Percentiles rank a stretch among this genome's conserved stretches.
Conservation (phyloP, 2,888 invertebrate genomes). For the Sinopyrophorus schimmeli region DNA sequence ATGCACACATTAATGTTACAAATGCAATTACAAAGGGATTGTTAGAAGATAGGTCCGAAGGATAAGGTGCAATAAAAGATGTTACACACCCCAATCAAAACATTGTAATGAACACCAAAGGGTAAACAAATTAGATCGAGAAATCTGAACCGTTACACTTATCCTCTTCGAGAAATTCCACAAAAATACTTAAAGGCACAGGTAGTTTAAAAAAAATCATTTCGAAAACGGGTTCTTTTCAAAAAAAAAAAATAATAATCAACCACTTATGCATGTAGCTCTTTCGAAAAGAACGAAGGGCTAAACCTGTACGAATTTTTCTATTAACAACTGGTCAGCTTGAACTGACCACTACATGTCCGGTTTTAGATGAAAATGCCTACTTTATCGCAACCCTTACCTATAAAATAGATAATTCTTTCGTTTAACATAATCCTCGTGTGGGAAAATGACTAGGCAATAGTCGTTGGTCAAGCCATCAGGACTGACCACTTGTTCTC, state of each 20-base stretch:
- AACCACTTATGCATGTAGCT: slow-evolving; percentile 32
- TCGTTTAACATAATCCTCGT: slow-evolving; percentile 34
- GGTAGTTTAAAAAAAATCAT: slow-evolving; percentile 16
- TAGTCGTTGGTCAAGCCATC: slow-evolving; percentile 30
- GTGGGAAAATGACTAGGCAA: slow-evolving; percentile 32
- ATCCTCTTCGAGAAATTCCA: neutral
- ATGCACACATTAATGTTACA: slow-evolving; percentile 44
- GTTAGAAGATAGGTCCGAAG: slow-evolving; percentile 41
- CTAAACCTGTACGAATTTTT: slow-evolving; percentile 28
- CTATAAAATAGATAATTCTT: slow-evolving; percentile 27
- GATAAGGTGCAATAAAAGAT: slow-evolving; percentile 12
- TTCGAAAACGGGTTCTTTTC: slow-evolving; percentile 30
- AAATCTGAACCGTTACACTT: slow-evolving; percentile 3
- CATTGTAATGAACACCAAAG: slow-evolving; percentile 44
- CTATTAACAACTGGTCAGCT: slow-evolving; percentile 29
- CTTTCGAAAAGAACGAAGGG: slow-evolving; percentile 25
- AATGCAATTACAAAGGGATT: slow-evolving; percentile 44
- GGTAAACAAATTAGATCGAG: neutral
- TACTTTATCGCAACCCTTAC: slow-evolving; percentile 26
- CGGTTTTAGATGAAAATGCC: slow-evolving; percentile 26
- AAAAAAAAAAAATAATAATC: slow-evolving; percentile 30
- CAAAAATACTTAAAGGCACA: slow-evolving; percentile 7
- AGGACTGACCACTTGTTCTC: slow-evolving; percentile 29
- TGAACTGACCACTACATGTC: slow-evolving; percentile 29
- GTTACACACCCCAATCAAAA: slow-evolving; percentile 43